These are phyloP conservation scores for Iguana delicatissima DNA, from an alignment of 2,797 vertebrate genomes.

Conservation along the genomic window DNA sequence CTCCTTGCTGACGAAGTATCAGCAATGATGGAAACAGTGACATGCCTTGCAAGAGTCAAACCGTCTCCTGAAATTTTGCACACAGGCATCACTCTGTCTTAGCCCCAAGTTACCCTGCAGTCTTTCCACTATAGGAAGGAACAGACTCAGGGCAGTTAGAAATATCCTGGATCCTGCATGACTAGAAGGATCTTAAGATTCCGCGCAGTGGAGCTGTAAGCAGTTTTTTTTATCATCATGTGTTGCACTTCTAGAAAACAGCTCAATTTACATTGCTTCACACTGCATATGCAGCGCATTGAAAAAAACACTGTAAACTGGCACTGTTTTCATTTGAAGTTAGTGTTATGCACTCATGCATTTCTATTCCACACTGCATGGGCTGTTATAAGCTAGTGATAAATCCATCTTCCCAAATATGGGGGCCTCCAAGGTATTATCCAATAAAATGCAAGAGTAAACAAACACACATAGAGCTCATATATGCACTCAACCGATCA, in stretches of 20 bases:
- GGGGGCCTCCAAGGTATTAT: conserved; percentile 6
- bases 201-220: neutral
- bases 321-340: conserved; percentile 21
- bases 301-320: conserved; percentile 47
- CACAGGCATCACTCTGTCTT: neutral
- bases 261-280: neutral
- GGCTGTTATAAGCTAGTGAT: neutral
- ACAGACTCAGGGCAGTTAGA: neutral
- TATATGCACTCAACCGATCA: conserved; percentile 4
- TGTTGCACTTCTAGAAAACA: neutral
- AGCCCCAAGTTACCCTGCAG: neutral
- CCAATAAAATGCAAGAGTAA: conserved; percentile 4
- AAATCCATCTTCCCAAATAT: conserved; percentile 10
- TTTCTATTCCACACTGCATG: neutral
- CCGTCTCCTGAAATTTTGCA: too few relatives aligned
- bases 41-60: neutral
- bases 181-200: neutral
- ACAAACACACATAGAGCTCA: neutral
- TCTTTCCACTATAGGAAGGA: neutral
- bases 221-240: neutral
- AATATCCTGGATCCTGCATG: neutral
- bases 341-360: conserved; percentile 17
- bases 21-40: neutral
- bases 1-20: neutral
- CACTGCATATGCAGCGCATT: neutral